Evolutionary conservation across 2,797 vertebrate species (phyloP).

Genomic region (Bradypodion ventrale): DNA sequence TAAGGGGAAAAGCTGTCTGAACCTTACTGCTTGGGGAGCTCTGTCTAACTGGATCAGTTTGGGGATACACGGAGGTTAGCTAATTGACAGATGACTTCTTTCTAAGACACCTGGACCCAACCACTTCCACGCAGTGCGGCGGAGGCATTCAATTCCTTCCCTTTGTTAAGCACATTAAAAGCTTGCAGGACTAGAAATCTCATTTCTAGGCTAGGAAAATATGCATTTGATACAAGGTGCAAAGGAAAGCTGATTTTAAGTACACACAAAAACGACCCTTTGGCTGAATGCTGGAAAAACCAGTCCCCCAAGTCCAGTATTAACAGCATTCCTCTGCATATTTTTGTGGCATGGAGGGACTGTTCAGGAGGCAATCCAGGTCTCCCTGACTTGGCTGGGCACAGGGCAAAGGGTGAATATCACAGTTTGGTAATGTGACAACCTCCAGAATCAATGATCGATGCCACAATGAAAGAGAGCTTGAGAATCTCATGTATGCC

Average conservation of each 20-base stretch:
- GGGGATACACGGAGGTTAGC: not conserved
- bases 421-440: not conserved
- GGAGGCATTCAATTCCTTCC: not conserved
- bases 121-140: conserved; percentile 1
- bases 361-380: not conserved
- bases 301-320: not conserved
- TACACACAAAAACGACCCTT: not conserved
- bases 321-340: not conserved
- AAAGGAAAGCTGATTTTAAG: not conserved
- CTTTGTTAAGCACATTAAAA: not conserved
- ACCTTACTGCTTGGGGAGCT: not conserved
- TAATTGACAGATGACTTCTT: conserved; percentile 35
- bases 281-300: not conserved
- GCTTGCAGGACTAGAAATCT: not conserved
- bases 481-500: not conserved
- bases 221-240: not conserved
- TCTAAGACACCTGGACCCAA: not conserved
- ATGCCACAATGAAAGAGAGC: not conserved
- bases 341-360: too few relatives aligned
- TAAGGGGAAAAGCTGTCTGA: conserved; percentile 46
- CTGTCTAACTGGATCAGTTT: rapidly evolving
- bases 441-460: not conserved
- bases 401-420: not conserved
- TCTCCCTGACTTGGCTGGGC: too few relatives aligned
- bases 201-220: not conserved